Evolutionary conservation across 2,888 invertebrate genomes (phyloP), one percentile per base, ranked within the genome.

Genomic region (Drosophila atripex): DNA sequence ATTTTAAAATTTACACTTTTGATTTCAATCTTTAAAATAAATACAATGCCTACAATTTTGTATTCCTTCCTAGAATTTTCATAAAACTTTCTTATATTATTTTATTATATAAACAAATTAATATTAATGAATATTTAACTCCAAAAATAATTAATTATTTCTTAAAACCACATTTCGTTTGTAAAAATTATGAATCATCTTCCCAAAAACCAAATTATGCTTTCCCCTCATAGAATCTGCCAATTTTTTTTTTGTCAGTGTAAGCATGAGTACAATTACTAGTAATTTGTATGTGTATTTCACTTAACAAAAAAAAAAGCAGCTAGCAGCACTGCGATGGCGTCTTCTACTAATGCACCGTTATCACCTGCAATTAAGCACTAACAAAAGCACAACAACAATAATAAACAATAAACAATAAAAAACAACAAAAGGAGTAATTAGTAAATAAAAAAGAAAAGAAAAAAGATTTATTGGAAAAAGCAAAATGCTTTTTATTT

Each of bases 341-440:
- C 63, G 63, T 46, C 63, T 53, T 30, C 64, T 64, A 53, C 64
- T 63, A 63, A 64, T 63, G 63, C 63, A 64, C 63, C 63, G 53
- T 53, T 64, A 63, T 64, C 63, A 53, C 45, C 63, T 23, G 63
- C 64, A 64, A 52, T 64, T 53, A 63, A 64, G 63, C 63, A 64
- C 63, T 64, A 64, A 64, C 63, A 52, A 61, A 46, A 52, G 64
- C 60, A 61, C 60, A 63, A 30, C 12, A 60, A 60, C 41, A 63
- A 12, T 14, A 63, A 28, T 8, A 11, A 38, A 14, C 16, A 1
- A 50, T 16, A 28, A 64, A 21, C 30, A 39, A 38, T 3, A 21
- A 21, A 39, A 46, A 14, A 51, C 30, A 14, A 52, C 35, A 18
- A 38, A 41, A 30, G 30, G 25, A 41, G 41, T 41, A 38, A 39